Evolutionary conservation across 2,888 invertebrate species (phyloP), one percentile per base, ranked within the genome.

Genomic region (Cylloceria caligata): DNA sequence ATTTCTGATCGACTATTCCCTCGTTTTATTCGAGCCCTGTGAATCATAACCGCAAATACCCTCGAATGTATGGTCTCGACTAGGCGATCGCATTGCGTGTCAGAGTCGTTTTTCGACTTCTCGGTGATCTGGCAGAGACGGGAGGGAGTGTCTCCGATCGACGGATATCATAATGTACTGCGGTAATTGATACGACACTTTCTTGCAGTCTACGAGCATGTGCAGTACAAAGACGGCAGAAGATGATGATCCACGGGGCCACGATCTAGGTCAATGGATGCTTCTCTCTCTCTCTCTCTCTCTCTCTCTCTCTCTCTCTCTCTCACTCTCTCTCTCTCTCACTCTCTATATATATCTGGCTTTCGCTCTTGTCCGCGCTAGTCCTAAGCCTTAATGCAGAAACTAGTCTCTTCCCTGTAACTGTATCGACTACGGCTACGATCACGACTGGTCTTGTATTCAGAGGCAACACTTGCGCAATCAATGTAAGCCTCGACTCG

Each of bases 21-120:
- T 30, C 39, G 49, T 82, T 80, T 57, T 65, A 52, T 55, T 34
- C 11, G 36, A 36, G 16, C 76, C 57, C 67, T 57, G 83, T 90
- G 89, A 89, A 90, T 90, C 89, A 88, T 86, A 88, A 88, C 88
- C 89, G 88, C 88, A 88, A 90, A 89, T 88, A 89, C 88, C 88
- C 86, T 85, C 21, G 55, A 69, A 24, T 55, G 39, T 84, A 85
- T 85, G 85, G 85, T 85, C 83, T 57, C 52, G 68, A 21, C 36
- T 24, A 16, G 47, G 39, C 52, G 55, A 69, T 69, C 52, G 24
- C 52, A 5, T 34, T 36, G 36, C 69, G 45, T 24, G 69, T 69
- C 34, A n/a, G 52, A 55, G 21, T 79, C 57, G 60, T 71, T 65
- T 65, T 47, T 49, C 75, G 64, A 64, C 13, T 39, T 39, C 11